phyloP scores from a whole-genome alignment of 2,888 invertebrate genomes.

The Helobdella robusta region DNA sequence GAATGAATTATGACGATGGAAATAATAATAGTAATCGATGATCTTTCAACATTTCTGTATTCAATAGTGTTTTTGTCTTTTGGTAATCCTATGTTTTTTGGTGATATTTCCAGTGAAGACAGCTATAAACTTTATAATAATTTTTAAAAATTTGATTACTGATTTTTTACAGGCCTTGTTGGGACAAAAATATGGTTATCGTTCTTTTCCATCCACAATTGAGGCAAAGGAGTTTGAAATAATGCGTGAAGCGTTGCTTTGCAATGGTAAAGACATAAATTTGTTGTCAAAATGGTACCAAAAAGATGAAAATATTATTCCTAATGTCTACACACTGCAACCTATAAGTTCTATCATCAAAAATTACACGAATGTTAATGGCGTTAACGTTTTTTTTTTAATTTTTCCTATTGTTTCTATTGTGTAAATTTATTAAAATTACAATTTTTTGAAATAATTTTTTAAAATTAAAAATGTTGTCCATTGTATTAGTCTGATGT shows the following conservation, averaged over 20 bases:
- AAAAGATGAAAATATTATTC: conserved; percentile 41
- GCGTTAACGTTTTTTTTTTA: conserved; percentile 18
- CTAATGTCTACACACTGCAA: conserved; percentile 41
- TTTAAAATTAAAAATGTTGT: no score
- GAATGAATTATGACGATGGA: no score
- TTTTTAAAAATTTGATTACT: no score
- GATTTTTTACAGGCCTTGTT: conserved; percentile 40
- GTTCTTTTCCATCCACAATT: conserved; percentile 40
- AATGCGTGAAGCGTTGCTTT: conserved; percentile 36
- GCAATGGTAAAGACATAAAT: conserved; percentile 34
- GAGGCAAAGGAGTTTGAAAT: conserved; percentile 38
- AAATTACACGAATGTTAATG: conserved; percentile 32
- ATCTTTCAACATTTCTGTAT: no score
- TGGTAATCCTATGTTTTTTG: no score
- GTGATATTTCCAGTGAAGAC: no score
- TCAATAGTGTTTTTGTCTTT: no score
- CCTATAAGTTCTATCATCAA: conserved; percentile 36
- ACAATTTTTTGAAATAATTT: neutral
- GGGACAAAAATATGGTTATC: conserved; percentile 45
- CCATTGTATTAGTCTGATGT: neutral
- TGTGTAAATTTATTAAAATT: neutral
- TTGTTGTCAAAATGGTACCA: conserved; percentile 41
- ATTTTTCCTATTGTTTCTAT: neutral
- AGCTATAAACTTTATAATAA: no score
- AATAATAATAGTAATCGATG: no score